phyloP scores from a whole-genome alignment of 2,113 vertebrate genomes.

The Recurvirostra avosetta region DNA sequence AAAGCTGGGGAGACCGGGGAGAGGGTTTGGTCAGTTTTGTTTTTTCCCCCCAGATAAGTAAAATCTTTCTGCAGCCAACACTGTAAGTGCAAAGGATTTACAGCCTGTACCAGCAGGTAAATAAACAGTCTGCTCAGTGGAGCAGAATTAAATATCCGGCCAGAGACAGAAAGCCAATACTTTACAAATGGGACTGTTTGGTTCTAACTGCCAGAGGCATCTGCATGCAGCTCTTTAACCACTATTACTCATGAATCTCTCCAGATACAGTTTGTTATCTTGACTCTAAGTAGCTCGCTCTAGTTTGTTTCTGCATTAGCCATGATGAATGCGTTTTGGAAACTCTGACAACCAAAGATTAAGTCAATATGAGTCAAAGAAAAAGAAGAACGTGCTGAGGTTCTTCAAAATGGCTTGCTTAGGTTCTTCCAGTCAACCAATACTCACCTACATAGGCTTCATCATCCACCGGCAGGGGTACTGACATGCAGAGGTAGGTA shows the following conservation, averaged over 20 bases:
- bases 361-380: slow-evolving; percentile 10
- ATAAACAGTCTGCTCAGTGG: slow-evolving; percentile 54
- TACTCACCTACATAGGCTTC: slow-evolving; percentile 92
- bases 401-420: background rate
- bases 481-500: slow-evolving; percentile 90
- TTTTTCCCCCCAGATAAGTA: background rate
- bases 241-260: slow-evolving; percentile 37
- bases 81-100: slow-evolving; percentile 57
- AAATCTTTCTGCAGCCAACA: slow-evolving; percentile 1
- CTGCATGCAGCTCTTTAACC: slow-evolving; percentile 42
- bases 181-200: slow-evolving; percentile 48
- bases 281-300: slow-evolving; percentile 33
- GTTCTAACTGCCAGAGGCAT: slow-evolving; percentile 27
- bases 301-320: slow-evolving; percentile 55
- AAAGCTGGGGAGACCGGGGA: background rate
- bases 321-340: slow-evolving; percentile 53
- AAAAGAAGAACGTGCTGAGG: slow-evolving; percentile 2
- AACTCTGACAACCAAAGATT: slow-evolving; percentile 35
- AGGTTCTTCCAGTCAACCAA: background rate
- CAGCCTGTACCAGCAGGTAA: slow-evolving; percentile 45
- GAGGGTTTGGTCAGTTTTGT: background rate
- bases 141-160: slow-evolving; percentile 46
- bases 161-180: slow-evolving; percentile 72
- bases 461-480: slow-evolving; percentile 79
- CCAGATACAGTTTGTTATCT: slow-evolving; percentile 48